Conservation (phyloP, 1,140 invertebrate genomes). For the Rhagoletis zephyria region DNA sequence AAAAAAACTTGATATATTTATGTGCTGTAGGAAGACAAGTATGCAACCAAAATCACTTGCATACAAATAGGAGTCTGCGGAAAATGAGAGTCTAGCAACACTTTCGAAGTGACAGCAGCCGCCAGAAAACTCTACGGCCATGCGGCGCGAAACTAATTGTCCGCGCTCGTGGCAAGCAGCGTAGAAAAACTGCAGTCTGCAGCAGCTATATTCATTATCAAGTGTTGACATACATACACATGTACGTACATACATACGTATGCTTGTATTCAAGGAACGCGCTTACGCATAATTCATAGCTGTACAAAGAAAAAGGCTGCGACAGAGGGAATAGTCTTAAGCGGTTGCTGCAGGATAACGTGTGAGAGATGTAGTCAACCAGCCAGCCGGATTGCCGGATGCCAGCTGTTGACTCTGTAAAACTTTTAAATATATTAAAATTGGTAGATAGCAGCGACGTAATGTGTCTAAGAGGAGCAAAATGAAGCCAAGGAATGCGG, state of each 20-base stretch:
- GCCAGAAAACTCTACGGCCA: background rate
- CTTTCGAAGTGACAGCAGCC: background rate
- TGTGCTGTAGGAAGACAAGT: background rate
- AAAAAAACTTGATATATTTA: background rate
- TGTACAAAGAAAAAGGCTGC: background rate
- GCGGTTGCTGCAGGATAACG: background rate
- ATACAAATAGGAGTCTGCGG: background rate
- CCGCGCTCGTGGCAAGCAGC: background rate
- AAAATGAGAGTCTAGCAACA: conserved; percentile 15
- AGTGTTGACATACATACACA: background rate
- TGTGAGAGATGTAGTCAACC: background rate
- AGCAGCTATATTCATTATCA: too few species aligned
- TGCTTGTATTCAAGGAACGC: background rate
- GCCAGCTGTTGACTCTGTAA: conserved; percentile 45
- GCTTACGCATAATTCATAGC: conserved; percentile 41
- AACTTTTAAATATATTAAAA: conserved; percentile 51
- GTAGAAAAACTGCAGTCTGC: background rate
- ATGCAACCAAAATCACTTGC: background rate
- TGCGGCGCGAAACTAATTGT: background rate
- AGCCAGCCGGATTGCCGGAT: background rate
- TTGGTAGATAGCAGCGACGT: background rate
- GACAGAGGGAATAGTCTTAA: background rate
- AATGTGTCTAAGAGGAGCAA: background rate
- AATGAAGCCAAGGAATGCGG: background rate
- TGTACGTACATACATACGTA: too few species aligned